These are phyloP conservation scores for Hecatera dysodea DNA, from an alignment of 2,888 invertebrate genomes.

Conservation along the genomic window DNA sequence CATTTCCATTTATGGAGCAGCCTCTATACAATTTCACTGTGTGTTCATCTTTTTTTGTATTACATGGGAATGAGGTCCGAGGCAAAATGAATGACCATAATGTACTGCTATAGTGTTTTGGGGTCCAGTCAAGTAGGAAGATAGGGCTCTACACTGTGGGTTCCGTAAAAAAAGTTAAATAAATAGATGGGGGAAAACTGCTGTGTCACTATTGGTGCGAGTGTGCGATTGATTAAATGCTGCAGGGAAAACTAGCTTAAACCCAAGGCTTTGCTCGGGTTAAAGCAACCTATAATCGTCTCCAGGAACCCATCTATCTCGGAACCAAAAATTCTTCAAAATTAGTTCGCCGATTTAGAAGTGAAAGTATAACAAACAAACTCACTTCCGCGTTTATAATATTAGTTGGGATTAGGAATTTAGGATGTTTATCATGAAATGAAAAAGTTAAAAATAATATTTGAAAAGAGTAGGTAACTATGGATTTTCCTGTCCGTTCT, in stretches of 20 bases:
- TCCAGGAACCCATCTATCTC: too few species aligned
- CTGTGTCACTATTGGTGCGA: not conserved
- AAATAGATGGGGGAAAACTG: too few species aligned
- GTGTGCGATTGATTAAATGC: not conserved
- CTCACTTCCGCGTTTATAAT: too few species aligned
- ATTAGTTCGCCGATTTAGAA: too few species aligned
- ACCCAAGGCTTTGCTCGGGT: too few species aligned
- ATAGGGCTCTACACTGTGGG: not conserved
- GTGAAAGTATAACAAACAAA: too few species aligned
- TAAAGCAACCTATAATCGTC: too few species aligned
- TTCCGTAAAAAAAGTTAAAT: slow-evolving; percentile 46
- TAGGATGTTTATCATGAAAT: not conserved
- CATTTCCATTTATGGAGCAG: slow-evolving; percentile 52
- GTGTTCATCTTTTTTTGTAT: slow-evolving; percentile 62
- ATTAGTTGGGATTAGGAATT: too few species aligned
- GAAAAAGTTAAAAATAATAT: too few species aligned
- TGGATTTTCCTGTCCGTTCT: too few species aligned
- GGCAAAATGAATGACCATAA: slow-evolving; percentile 62
- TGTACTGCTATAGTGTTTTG: slow-evolving; percentile 54
- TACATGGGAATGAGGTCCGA: slow-evolving; percentile 55
- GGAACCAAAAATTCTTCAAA: too few species aligned
- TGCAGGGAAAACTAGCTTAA: not conserved
- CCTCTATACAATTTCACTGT: slow-evolving; percentile 48
- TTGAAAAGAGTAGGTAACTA: too few species aligned
- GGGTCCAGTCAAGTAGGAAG: slow-evolving; percentile 24